phyloP scores from a whole-genome alignment of 2,888 invertebrate genomes.

The Scaptomyza flava region DNA sequence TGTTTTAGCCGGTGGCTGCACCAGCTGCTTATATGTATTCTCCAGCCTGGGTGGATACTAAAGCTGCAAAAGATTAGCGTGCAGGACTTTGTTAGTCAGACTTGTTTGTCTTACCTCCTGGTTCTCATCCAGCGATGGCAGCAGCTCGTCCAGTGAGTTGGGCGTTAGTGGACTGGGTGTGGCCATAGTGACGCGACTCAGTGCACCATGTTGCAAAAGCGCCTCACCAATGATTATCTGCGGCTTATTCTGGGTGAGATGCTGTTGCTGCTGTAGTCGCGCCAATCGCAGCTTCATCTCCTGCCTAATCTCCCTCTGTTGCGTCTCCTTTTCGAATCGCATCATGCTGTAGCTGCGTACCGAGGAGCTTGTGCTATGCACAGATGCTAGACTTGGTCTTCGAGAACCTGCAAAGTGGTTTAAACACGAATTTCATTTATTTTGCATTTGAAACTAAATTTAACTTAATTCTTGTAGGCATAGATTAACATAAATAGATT shows the following conservation, averaged over 20 bases:
- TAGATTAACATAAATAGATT: constrained; percentile 18
- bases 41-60: constrained; percentile 75
- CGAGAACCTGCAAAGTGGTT: constrained; percentile 88
- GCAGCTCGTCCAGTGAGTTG: constrained; percentile 92
- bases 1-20: constrained; percentile 57
- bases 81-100: not conserved
- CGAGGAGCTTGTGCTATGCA: constrained; percentile 93
- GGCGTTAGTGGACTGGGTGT: constrained; percentile 92
- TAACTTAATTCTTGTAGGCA: not conserved
- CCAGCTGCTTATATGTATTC: constrained; percentile 63
- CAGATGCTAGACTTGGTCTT: constrained; percentile 93
- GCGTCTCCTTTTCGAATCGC: constrained; percentile 91
- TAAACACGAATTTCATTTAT: not conserved
- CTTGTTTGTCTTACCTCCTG: constrained; percentile 87
- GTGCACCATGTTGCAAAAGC: constrained; percentile 76
- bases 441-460: not conserved
- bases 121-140: constrained; percentile 92
- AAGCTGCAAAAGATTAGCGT: not conserved
- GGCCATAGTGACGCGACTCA: constrained; percentile 79
- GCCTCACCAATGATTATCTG: constrained; percentile 85
- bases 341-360: constrained; percentile 92
- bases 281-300: constrained; percentile 92
- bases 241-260: constrained; percentile 86
- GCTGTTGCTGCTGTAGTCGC: constrained; percentile 87
- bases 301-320: constrained; percentile 91